Evolutionary conservation across 2,888 invertebrate genomes (phyloP), one percentile per base, ranked within the genome.

Genomic region (Graphium colonna): DNA sequence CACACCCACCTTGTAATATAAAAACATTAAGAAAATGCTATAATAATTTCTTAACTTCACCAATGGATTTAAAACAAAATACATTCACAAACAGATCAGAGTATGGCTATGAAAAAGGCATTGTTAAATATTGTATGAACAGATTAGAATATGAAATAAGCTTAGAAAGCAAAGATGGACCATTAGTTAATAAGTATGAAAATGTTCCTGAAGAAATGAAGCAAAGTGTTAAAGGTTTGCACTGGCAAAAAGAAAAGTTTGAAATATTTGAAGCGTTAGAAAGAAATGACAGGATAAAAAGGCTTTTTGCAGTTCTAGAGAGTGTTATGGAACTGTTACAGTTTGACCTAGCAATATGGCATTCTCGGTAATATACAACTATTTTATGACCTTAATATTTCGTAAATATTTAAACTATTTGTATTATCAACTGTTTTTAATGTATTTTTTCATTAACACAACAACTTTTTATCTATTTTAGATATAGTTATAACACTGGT

Each of bases 341-440:
- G 67, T 81, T 78, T 70, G 92, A 92, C 74, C 79, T 92, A 49
- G 82, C 86, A 1, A 86, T 91, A 66, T 92, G 92, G 91, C 80
- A 90, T 63, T 72, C 85, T 54, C 90, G 91, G 81, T 90, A 81
- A 40, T 44, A 58, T 36, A 13, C 13, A 36, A 41, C n/a, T n/a
- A n/a, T n/a, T n/a, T n/a, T n/a, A n/a, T n/a, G n/a, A n/a, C n/a
- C n/a, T n/a, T n/a, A n/a, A n/a, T n/a, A n/a, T n/a, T n/a, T n/a
- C n/a, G n/a, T n/a, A n/a, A n/a, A n/a, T n/a, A n/a, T n/a, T n/a
- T n/a, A n/a, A n/a, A n/a, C n/a, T n/a, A n/a, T n/a, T n/a, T n/a
- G n/a, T n/a, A n/a, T n/a, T n/a, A n/a, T n/a, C n/a, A n/a, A n/a
- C n/a, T n/a, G n/a, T n/a, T n/a, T n/a, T n/a, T n/a, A n/a, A n/a